Evolutionary conservation across 1,140 invertebrate genomes (phyloP).

Genomic region (Thaumatotibia leucotreta): DNA sequence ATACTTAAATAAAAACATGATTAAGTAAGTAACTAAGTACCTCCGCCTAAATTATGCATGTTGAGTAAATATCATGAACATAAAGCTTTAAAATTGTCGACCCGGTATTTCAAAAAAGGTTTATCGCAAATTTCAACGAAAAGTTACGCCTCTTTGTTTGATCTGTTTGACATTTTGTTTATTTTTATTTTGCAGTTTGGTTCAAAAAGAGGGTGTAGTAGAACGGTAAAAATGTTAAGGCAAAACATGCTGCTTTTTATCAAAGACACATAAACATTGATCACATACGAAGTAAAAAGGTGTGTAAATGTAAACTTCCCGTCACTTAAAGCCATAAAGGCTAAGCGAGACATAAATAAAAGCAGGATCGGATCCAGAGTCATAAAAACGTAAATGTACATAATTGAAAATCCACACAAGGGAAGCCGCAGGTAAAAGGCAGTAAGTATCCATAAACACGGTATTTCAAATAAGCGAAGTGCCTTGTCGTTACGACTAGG

Average conservation of each 20-base stretch:
- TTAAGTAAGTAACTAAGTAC: too few relatives aligned
- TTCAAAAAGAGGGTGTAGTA: neutral
- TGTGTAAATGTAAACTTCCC: conserved; percentile 2
- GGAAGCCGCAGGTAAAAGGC: conserved; percentile 15
- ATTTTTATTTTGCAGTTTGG: neutral
- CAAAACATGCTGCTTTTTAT: neutral
- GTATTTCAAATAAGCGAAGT: conserved; percentile 59
- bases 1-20: neutral
- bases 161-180: neutral
- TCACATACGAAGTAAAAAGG: neutral
- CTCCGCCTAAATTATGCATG: neutral
- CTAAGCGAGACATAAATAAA: conserved; percentile 11
- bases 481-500: conserved; percentile 48
- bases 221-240: neutral
- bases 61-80: neutral
- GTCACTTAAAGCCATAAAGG: conserved; percentile 1
- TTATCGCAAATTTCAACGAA: neutral
- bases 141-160: conserved; percentile 1
- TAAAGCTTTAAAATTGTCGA: neutral
- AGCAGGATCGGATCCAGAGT: neutral
- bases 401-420: conserved; percentile 11
- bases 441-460: conserved; percentile 59
- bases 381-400: conserved; percentile 11
- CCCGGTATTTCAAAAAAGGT: conserved; percentile 1
- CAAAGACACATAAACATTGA: neutral